Evolutionary conservation across 1,140 invertebrate species (phyloP).

Genomic region (Temnothorax nylanderi): DNA sequence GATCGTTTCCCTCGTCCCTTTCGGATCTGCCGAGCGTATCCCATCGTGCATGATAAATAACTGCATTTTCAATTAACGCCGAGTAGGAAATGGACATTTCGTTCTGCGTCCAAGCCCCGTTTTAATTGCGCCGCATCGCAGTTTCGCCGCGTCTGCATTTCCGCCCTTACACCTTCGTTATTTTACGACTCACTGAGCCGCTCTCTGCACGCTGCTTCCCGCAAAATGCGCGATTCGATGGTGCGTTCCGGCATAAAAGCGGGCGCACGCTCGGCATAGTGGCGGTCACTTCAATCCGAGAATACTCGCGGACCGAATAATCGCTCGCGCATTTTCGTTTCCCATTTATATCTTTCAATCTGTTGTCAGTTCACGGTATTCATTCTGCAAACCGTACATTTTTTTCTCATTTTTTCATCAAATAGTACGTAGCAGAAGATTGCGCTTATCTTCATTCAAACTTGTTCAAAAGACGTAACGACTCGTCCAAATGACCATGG

Average conservation of each 20-base stretch:
- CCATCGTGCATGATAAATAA: conserved; percentile 72
- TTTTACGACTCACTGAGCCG: conserved; percentile 37
- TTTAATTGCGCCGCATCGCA: conserved; percentile 64
- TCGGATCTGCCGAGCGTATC: conserved; percentile 5
- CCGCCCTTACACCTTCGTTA: conserved; percentile 49
- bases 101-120: conserved; percentile 52
- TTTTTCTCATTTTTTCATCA: neutral
- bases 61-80: conserved; percentile 77
- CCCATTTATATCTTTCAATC: conserved; percentile 7
- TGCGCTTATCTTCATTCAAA: neutral
- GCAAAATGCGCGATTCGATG: conserved; percentile 46
- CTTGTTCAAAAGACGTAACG: neutral
- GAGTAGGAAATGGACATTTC: conserved; percentile 59
- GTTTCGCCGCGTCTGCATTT: conserved; percentile 58
- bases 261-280: neutral
- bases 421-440: neutral
- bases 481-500: neutral
- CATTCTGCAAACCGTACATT: neutral
- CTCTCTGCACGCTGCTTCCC: conserved; percentile 51
- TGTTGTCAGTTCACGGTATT: neutral
- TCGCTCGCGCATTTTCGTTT: conserved; percentile 13
- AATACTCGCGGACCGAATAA: neutral
- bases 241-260: conserved; percentile 14
- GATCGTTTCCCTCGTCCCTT: neutral
- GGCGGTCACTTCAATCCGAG: neutral